These are phyloP conservation scores for Emydura subglobosa DNA, from an alignment of 2,113 vertebrate species.

Conservation along the genomic window DNA sequence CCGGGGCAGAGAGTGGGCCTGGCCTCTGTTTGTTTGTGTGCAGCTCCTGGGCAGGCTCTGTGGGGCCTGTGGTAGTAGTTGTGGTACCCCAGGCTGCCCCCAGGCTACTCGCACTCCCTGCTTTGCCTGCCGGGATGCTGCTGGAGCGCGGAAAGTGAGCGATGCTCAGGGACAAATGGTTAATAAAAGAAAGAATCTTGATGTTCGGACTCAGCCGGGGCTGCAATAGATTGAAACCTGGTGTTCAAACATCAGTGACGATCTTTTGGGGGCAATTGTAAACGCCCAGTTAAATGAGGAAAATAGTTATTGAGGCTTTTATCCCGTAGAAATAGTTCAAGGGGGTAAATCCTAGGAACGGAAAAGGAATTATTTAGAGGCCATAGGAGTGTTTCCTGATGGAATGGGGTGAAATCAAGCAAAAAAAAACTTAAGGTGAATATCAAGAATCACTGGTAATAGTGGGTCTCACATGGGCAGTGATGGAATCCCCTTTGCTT, in stretches of 20 bases:
- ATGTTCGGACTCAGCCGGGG: neutral
- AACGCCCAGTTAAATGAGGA: neutral
- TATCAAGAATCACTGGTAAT: neutral
- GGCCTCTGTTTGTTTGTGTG: neutral
- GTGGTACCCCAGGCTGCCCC: no score
- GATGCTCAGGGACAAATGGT: neutral
- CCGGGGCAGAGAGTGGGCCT: no score
- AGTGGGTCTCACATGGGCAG: neutral
- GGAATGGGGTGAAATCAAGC: neutral
- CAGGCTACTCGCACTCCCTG: fast-evolving
- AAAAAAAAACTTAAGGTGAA: neutral
- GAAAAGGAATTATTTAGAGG: neutral
- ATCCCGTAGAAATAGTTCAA: neutral
- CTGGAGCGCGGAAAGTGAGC: neutral
- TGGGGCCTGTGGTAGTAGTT: no score
- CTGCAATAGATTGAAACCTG: neutral
- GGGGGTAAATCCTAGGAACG: neutral
- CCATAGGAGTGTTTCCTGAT: neutral
- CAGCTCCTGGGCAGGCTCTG: no score
- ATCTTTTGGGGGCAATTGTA: neutral
- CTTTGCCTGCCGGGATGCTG: neutral
- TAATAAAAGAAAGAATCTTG: neutral
- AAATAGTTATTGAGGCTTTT: neutral
- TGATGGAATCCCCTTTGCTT: neutral
- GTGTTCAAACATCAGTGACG: neutral